Evolutionary conservation across 2,888 invertebrate species (phyloP).

Genomic region (Cancer borealis): DNA sequence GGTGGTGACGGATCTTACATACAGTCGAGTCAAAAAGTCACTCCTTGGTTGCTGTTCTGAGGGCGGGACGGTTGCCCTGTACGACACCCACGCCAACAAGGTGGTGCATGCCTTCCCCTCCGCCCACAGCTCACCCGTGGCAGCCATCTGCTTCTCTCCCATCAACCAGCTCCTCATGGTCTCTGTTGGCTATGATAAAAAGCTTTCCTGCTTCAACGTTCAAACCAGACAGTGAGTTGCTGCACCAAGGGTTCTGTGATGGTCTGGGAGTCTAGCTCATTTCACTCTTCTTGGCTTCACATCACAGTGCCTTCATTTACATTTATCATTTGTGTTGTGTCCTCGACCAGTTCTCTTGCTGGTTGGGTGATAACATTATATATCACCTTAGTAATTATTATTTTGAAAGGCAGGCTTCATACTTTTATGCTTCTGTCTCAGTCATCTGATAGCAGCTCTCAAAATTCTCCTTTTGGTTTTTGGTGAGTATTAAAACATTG

Average conservation of each 20-base stretch:
- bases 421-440: background rate
- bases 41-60: conserved; percentile 70
- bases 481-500: background rate
- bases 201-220: conserved; percentile 80
- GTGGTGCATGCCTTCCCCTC: conserved; percentile 79
- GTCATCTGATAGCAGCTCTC: background rate
- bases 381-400: background rate
- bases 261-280: background rate
- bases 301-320: background rate
- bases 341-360: background rate
- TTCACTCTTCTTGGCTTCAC: background rate
- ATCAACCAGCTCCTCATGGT: conserved; percentile 80
- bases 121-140: conserved; percentile 80
- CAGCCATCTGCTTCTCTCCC: conserved; percentile 81
- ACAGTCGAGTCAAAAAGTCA: conserved; percentile 68
- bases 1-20: conserved; percentile 66
- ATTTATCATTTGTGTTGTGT: background rate
- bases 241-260: background rate
- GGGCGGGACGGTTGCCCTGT: conserved; percentile 62
- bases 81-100: conserved; percentile 69
- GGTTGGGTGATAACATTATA: too few relatives aligned
- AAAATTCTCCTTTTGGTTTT: background rate
- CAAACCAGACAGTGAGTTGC: conserved; percentile 79
- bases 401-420: background rate
- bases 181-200: conserved; percentile 81